Conservation (phyloP, 2,797 vertebrate genomes). For the Liparis tanakae region DNA sequence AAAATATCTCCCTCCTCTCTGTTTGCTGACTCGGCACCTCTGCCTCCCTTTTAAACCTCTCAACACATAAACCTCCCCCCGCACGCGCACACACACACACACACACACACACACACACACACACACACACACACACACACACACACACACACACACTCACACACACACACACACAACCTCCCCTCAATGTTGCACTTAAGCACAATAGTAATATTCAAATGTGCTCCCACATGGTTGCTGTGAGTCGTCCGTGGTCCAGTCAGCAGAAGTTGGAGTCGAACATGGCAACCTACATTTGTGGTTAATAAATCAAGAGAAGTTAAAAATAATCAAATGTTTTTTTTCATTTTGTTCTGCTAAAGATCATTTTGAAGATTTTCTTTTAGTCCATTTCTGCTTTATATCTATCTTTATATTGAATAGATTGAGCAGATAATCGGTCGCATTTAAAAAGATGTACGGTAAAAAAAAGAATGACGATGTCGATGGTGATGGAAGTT, state of each 20-base stretch:
- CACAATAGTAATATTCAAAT: conserved; percentile 71
- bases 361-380: conserved; percentile 36
- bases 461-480: neutral
- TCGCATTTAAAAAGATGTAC: neutral
- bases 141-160: conserved; percentile 27
- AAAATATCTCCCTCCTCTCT: conserved; percentile 59
- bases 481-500: neutral
- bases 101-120: conserved; percentile 13
- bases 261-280: conserved; percentile 70
- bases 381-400: neutral
- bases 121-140: conserved; percentile 23
- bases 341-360: conserved; percentile 25
- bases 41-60: conserved; percentile 66
- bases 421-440: conserved; percentile 20
- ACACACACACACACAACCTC: conserved; percentile 22
- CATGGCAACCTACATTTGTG: conserved; percentile 68
- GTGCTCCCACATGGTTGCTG: conserved; percentile 61
- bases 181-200: conserved; percentile 56
- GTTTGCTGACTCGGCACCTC: conserved; percentile 72
- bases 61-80: conserved; percentile 16
- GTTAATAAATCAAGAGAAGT: conserved; percentile 67
- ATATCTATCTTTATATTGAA: neutral
- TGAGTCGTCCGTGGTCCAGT: conserved; percentile 56
- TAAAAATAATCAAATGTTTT: conserved; percentile 60
- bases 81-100: conserved; percentile 33